phyloP scores from a whole-genome alignment of 2,888 invertebrate genomes.

The Andrena trimmerana region DNA sequence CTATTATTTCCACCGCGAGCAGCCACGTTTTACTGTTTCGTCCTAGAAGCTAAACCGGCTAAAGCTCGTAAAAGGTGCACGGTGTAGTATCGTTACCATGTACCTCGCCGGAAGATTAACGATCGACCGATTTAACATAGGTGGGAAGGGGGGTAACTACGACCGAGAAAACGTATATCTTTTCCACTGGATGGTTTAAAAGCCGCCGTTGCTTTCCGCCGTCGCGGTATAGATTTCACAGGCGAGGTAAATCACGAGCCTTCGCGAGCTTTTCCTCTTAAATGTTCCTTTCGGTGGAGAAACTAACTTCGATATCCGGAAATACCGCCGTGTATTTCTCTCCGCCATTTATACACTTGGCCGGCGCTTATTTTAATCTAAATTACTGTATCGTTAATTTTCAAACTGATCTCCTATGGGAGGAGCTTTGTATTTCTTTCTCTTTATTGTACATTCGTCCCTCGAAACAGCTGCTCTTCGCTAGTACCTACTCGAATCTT shows the following conservation, averaged over 20 bases:
- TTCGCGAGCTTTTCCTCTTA: background rate
- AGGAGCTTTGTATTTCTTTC: too few species aligned
- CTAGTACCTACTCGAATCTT: too few species aligned
- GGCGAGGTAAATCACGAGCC: slow-evolving; percentile 27
- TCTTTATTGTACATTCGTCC: too few species aligned
- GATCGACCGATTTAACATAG: slow-evolving; percentile 60
- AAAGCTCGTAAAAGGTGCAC: slow-evolving; percentile 19
- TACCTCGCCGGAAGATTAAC: slow-evolving; percentile 57
- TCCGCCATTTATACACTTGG: background rate
- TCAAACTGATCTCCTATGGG: too few species aligned
- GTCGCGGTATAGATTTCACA: background rate
- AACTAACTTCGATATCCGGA: background rate
- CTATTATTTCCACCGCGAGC: background rate
- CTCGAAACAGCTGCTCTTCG: too few species aligned
- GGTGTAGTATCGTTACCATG: slow-evolving; percentile 32
- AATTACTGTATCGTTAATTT: background rate
- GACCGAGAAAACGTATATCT: slow-evolving; percentile 52
- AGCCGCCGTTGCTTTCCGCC: slow-evolving; percentile 15
- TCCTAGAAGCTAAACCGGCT: slow-evolving; percentile 15
- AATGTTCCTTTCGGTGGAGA: slow-evolving; percentile 1
- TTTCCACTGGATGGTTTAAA: slow-evolving; percentile 40
- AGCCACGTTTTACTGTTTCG: background rate
- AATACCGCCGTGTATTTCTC: background rate
- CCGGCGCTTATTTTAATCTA: too few species aligned
- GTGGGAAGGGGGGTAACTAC: slow-evolving; percentile 10